Evolutionary conservation across 2,113 vertebrate genomes (phyloP).

Genomic region (Pachycephala philippinensis): DNA sequence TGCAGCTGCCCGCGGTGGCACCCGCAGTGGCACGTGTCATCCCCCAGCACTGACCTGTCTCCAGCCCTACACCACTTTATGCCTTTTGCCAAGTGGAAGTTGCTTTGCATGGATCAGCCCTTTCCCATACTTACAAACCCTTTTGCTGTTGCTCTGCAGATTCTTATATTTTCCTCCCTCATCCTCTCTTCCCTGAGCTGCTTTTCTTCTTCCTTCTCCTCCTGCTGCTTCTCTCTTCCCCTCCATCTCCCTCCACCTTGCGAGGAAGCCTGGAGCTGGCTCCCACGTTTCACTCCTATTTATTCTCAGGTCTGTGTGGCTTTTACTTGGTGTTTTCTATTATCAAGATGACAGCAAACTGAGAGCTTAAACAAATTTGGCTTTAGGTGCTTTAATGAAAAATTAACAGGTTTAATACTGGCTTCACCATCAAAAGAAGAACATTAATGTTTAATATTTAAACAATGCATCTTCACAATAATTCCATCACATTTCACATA

Average conservation of each 20-base stretch:
- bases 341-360: neutral
- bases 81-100: neutral
- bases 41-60: neutral
- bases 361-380: constrained; percentile 50
- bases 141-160: neutral
- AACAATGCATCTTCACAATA: constrained; percentile 25
- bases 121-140: neutral
- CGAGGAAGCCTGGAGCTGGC: neutral
- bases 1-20: fast-evolving
- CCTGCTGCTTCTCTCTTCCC: neutral
- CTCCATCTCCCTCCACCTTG: neutral
- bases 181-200: neutral
- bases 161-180: neutral
- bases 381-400: constrained; percentile 44
- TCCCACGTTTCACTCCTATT: neutral
- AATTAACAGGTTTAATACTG: constrained; percentile 37
- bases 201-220: neutral
- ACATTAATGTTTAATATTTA: constrained; percentile 51
- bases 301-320: neutral
- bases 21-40: fast-evolving
- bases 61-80: neutral
- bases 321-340: neutral
- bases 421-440: constrained; percentile 45
- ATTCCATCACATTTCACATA: constrained; percentile 26
- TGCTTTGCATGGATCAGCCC: neutral